Evolutionary conservation across 2,113 vertebrate species (phyloP), one percentile per base, ranked within the genome.

Genomic region (Xyliphius kryptos): DNA sequence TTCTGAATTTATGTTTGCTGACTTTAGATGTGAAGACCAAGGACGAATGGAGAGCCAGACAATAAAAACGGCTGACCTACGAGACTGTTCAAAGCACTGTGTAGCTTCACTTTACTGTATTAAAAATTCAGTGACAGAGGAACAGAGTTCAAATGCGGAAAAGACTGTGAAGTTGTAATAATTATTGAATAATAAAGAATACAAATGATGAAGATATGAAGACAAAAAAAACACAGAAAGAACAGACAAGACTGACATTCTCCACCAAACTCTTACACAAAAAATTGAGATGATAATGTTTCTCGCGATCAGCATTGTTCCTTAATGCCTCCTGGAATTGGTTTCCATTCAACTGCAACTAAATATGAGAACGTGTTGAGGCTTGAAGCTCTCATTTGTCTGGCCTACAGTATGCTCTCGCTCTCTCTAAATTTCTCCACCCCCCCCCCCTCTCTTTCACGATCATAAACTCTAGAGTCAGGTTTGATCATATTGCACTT

Each of bases 371-470:
- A 46, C 32, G 40, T 57, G 41, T 32, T 68, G 20, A 56, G 37
- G 44, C 57, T 62, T 56, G 54, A 62, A 63, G 41, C 47, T 40
- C 9, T 21, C 43, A 48, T 53, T 68, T 68, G 58, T 61, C 66
- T 61, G 55, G 54, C 57, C 48, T 59, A 21, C 52, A 13, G 19
- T 21, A 7, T 61, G 26, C 1, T 32, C 26, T 32, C 26, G n/a
- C 17, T 46, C 20, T 55, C 55, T 48, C 51, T 55, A 16, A 60
- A 49, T 16, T 12, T 53, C 26, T 64, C 26, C 48, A 16, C 37
- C 58, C 40, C 41, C 21, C 61, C 13, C 32, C 51, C 44, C 50
- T 54, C 51, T 47, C 37, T 43, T 7, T 49, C 40, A 54, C 22
- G 40, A 17, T 41, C 7, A 38, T 11, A 50, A 21, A 1, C 17